Base-by-base conservation (phyloP, 2,113 vertebrate species). In the Penelope pileata region DNA sequence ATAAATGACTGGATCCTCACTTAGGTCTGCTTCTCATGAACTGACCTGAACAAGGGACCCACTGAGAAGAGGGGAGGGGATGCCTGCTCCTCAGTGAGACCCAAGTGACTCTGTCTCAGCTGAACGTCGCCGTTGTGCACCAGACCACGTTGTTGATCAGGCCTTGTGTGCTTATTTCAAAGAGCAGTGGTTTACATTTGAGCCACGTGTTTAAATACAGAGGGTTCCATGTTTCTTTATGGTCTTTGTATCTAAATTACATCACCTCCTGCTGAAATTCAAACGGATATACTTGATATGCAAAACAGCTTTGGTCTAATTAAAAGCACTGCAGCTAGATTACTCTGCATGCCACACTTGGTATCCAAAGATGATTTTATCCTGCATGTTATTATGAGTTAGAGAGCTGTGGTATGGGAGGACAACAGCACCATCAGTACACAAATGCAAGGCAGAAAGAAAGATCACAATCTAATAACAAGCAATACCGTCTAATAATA, bases 241-340 rank as follows among this genome's bases (percentile, higher is more conserved):
- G 70, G 64, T 50, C 45, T 86, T 58, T 86, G 42, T 88, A 38
- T 40, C 86, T 88, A 70, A 90, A 88, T 83, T 88, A 88, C 68
- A 90, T 73, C 92, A 74, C 30, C 76, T 83, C 90, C 94, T 93
- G 83, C 85, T 88, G 92, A 90, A 94, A 93, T 90, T 90, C 3
- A 8, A 87, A 87, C 43, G 66, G 90, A 88, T 86, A 18, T 27
- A 77, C 91, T 80, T 90, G 83, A 94, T 93, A 94, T 77, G 88
- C 72, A 94, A 94, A 94, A 63, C 40, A 95, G 76, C 56, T 88
- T 30, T 77, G 34, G 50, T 83, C 88, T 95, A 93, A 96, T 91
- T 95, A 95, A 96, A 91, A 91, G 54, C 72, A 88, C n/a, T 67
- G 59, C 63, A 47, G n/a, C 27, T 93, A 83, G 63, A 58, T 80